phyloP scores from a whole-genome alignment of 1,140 invertebrate genomes.

The Pogonomyrmex barbatus region DNA sequence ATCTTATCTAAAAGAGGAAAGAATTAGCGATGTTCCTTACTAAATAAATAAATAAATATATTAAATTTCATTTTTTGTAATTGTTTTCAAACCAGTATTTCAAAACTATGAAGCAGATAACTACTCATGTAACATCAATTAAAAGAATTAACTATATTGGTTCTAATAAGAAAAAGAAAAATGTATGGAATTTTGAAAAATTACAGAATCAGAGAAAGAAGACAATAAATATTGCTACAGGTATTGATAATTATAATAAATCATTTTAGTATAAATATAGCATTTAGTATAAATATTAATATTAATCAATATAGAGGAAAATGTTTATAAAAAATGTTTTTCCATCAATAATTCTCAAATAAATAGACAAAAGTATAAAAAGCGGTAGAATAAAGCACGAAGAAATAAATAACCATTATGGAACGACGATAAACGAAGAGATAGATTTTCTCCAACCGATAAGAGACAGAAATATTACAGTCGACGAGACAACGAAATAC shows the following conservation, averaged over 20 bases:
- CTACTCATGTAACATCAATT: background rate
- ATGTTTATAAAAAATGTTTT: slow-evolving; percentile 13
- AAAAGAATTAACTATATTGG: background rate
- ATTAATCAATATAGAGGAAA: background rate
- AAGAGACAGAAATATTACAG: slow-evolving; percentile 3
- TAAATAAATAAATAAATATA: background rate
- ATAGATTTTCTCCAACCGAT: slow-evolving; percentile 51
- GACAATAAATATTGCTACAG: slow-evolving; percentile 6
- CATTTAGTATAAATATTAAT: background rate
- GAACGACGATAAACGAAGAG: background rate
- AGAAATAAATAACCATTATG: slow-evolving; percentile 4
- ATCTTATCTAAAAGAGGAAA: background rate
- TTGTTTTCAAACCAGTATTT: slow-evolving; percentile 3
- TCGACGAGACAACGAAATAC: background rate
- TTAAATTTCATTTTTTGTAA: slow-evolving; percentile 2
- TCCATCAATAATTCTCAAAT: background rate
- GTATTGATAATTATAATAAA: slow-evolving; percentile 1
- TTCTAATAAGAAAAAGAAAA: background rate
- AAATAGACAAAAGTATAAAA: slow-evolving; percentile 31
- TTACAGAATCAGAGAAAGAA: slow-evolving; percentile 1
- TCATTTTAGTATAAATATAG: background rate
- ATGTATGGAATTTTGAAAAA: background rate
- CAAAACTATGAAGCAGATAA: background rate
- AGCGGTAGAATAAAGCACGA: slow-evolving; percentile 31
- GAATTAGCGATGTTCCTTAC: background rate